Base-by-base conservation (phyloP, 2,888 invertebrate genomes). In the Hybos culiciformis region DNA sequence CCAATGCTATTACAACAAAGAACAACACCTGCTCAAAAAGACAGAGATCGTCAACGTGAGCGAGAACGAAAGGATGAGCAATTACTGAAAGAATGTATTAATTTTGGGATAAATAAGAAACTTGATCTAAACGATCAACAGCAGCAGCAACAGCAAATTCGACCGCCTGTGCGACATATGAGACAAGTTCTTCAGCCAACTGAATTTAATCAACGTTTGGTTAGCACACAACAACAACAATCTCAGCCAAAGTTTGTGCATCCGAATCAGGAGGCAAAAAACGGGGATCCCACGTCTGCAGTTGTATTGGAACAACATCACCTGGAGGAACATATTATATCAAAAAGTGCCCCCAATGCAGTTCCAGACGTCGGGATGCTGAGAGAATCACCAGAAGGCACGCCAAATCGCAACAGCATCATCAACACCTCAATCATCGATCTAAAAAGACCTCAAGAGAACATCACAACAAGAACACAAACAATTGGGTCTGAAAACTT, bases 201-300 rank as follows among this genome's bases (percentile, higher is more conserved):
- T 8, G 46, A 47, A 18, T 44, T 45, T 12, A 39, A 32, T 29
- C 48, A 49, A 39, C 44, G 44, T 14, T 14, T 48, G 14, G 37
- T 44, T 8, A 18, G 14, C n/a, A n/a, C n/a, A n/a, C 37, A 31
- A n/a, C 45, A 6, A 46, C 44, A 11, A 31, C 24, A 32, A 15
- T 20, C 39, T 37, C 29, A 43, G 15, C 26, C 23, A 24, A 11
- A 38, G 29, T 37, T 46, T 33, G 24, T 42, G 19, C 51, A 49
- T 31, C 48, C 49, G 26, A 42, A 39, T 43, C 56, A 36, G 2
- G 20, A 36, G 18, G 12, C 80, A 81, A 81, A 81, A 82, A 82
- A 81, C 81, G 80, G 66, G 68, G 70, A 67, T 69, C 74, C 73
- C 77, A 77, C 81, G 80, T 74, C 79, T 80, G 80, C 73, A 69